Evolutionary conservation across 1,140 invertebrate genomes (phyloP).

Genomic region (Tetramorium alpestre): DNA sequence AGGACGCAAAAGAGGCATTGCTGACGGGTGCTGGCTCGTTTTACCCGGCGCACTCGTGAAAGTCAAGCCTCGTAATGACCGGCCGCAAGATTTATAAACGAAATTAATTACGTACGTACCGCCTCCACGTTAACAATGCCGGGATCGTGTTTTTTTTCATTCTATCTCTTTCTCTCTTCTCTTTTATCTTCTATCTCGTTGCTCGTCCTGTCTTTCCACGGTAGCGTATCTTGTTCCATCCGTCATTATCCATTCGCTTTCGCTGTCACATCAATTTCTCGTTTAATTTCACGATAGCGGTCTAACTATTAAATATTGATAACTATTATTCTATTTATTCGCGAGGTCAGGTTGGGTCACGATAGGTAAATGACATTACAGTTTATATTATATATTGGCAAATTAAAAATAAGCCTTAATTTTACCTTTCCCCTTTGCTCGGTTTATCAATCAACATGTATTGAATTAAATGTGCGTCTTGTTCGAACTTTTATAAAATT

Average conservation of each 20-base stretch:
- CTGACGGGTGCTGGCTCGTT: slow-evolving; percentile 69
- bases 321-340: slow-evolving; percentile 28
- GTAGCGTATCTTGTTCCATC: slow-evolving; percentile 40
- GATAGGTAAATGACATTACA: not conserved
- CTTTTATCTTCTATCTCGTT: not conserved
- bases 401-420: not conserved
- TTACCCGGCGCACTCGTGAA: slow-evolving; percentile 59
- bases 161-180: not conserved
- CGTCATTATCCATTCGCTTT: slow-evolving; percentile 41
- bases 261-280: slow-evolving; percentile 4
- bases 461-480: not conserved
- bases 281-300: not conserved
- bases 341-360: not conserved
- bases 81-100: slow-evolving; percentile 71
- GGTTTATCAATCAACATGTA: not conserved
- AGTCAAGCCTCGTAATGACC: slow-evolving; percentile 69
- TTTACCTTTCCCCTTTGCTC: not conserved
- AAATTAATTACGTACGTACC: slow-evolving; percentile 73
- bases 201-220: slow-evolving; percentile 31
- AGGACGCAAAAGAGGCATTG: slow-evolving; percentile 67
- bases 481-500: not conserved
- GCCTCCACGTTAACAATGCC: slow-evolving; percentile 68
- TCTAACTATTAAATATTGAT: slow-evolving; percentile 2
- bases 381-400: slow-evolving; percentile 2
- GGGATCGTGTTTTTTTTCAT: slow-evolving; percentile 4